Base-by-base conservation (phyloP, 2,113 vertebrate species). In the Hyla sarda region DNA sequence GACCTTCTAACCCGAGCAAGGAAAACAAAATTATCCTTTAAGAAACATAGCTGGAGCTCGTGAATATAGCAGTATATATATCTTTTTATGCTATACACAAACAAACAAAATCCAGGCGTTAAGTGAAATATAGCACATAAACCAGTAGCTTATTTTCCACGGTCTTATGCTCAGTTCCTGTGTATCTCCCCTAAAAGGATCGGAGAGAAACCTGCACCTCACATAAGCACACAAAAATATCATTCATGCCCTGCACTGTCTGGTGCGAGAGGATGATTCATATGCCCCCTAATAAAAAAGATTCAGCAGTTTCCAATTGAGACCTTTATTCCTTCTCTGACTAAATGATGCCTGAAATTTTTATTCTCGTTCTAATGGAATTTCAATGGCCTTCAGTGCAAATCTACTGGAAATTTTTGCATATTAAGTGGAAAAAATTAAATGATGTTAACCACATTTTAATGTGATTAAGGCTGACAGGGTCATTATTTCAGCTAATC, bases 401-500 rank as follows among this genome's bases (percentile, higher is more conserved):
- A 99, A 99, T 98, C 97, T 99, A 98, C 96, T 98, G 98, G 98
- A 99, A 99, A 99, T 97, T 98, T 97, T 97, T 96, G 97, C 98
- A 99, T 99, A 99, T 98, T 97, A 99, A 99, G 97, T 98, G 94
- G 96, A 97, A 97, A 98, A 99, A 98, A 98, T 98, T 98, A 98
- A 98, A 99, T 97, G 92, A 96, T 95, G 98, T 99, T 99, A 98
- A 99, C 98, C 97, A 99, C 97, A 95, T 98, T 98, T 99, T 99
- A 99, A 99, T 99, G 97, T 98, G 97, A 99, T 99, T 99, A 99
- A 97, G 95, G 95, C 96, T 99, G 97, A 98, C 97, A 98, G 97
- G 96, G 97, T 98, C 97, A 99, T 99, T 99, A 99, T 98, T 99
- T 99, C 98, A 98, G 98, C 98, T 99, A 99, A 98, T 99, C 98